Evolutionary conservation across 2,888 invertebrate genomes (phyloP).

Genomic region (Steromphala cineraria): DNA sequence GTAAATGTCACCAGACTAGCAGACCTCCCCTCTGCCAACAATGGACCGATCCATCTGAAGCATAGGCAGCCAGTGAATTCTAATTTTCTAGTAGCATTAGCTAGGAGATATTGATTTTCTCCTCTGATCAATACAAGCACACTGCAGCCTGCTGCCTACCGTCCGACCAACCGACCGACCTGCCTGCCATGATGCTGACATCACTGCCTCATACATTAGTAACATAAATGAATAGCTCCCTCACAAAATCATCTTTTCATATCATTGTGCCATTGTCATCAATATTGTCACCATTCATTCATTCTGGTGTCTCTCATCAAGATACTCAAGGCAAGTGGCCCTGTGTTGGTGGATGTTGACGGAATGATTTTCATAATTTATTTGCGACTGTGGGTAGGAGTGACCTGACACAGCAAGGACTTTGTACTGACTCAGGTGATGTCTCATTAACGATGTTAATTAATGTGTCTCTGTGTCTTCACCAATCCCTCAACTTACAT

Average conservation of each 20-base stretch:
- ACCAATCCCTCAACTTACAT: too few species aligned
- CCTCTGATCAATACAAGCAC: not conserved
- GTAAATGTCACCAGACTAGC: not conserved
- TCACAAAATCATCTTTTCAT: not conserved
- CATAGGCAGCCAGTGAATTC: constrained; percentile 11
- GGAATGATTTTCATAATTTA: constrained; percentile 15
- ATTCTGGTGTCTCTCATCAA: too few species aligned
- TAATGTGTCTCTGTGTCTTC: not conserved
- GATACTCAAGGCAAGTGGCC: too few species aligned
- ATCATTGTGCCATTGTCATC: too few species aligned
- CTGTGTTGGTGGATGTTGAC: too few species aligned
- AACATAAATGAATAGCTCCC: not conserved
- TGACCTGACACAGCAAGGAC: not conserved
- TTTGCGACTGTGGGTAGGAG: not conserved
- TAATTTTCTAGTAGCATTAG: constrained; percentile 1
- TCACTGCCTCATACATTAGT: constrained; percentile 6
- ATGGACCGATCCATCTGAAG: constrained; percentile 6
- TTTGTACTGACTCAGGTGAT: not conserved
- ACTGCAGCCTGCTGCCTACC: not conserved
- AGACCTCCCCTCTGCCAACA: not conserved
- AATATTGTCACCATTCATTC: too few species aligned
- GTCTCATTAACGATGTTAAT: not conserved
- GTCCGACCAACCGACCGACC: too few species aligned
- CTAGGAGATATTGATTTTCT: not conserved
- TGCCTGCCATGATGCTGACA: not conserved